These are phyloP conservation scores for Notospermus geniculatus DNA, from an alignment of 1,140 invertebrate species.

Conservation along the genomic window DNA sequence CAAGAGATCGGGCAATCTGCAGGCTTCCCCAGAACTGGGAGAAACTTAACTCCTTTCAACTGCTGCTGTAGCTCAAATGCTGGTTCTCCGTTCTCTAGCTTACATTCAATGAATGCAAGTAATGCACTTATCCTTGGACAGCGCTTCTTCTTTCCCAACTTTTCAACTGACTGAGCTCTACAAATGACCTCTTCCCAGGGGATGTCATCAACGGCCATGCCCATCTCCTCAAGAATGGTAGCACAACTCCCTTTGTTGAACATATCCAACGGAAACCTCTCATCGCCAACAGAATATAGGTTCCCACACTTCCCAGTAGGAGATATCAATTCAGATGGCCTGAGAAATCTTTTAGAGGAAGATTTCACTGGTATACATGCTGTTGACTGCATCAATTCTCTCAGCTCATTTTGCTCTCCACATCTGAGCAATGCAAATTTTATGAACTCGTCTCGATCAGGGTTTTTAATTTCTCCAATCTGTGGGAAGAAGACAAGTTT, in stretches of 20 bases:
- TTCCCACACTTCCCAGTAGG: slow-evolving; percentile 11
- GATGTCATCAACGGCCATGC: slow-evolving; percentile 24
- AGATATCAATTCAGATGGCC: slow-evolving; percentile 12
- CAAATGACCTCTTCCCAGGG: slow-evolving; percentile 17
- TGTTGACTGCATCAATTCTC: slow-evolving; percentile 14
- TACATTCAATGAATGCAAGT: no score
- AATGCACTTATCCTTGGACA: no score
- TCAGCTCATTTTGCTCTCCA: slow-evolving; percentile 11
- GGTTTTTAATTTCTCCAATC: neutral
- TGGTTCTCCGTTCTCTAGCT: no score
- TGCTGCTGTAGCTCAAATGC: neutral
- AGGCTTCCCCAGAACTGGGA: neutral
- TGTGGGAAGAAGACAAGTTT: neutral
- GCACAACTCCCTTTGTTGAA: slow-evolving; percentile 10
- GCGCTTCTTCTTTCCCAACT: neutral
- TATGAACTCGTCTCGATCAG: slow-evolving; percentile 9
- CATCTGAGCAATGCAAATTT: slow-evolving; percentile 19
- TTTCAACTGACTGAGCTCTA: slow-evolving; percentile 13
- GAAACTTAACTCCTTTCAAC: neutral
- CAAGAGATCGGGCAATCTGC: neutral
- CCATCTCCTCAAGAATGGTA: slow-evolving; percentile 16
- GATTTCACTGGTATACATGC: slow-evolving; percentile 19
- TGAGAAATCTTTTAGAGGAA: slow-evolving; percentile 14
- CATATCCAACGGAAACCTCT: slow-evolving; percentile 11
- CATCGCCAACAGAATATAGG: slow-evolving; percentile 21